These are phyloP conservation scores for Theodoxus fluviatilis DNA, from an alignment of 2,888 invertebrate species.

Conservation along the genomic window DNA sequence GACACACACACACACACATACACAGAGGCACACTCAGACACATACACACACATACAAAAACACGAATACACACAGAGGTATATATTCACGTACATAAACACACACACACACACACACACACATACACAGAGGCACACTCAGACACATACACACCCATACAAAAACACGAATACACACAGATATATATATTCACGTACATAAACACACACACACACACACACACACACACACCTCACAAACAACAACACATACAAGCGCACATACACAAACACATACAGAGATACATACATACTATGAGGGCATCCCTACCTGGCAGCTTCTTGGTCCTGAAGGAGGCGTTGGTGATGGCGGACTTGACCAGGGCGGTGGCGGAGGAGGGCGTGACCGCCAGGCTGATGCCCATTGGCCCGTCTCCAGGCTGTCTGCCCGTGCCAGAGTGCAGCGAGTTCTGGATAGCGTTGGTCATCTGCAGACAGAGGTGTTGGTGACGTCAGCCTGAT, in stretches of 20 bases:
- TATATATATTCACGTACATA: neutral
- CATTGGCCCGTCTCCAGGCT: constrained; percentile 82
- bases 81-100: too few species aligned
- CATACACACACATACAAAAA: too few species aligned
- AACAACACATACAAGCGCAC: neutral
- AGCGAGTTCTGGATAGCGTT: constrained; percentile 79
- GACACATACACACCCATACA: neutral
- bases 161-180: neutral
- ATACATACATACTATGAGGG: neutral
- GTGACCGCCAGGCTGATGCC: constrained; percentile 79
- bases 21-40: too few species aligned
- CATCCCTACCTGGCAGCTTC: constrained; percentile 77
- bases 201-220: neutral
- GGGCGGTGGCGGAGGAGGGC: constrained; percentile 44
- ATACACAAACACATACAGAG: neutral
- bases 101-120: neutral
- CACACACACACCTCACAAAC: neutral
- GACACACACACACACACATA: too few species aligned
- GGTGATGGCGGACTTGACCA: constrained; percentile 88
- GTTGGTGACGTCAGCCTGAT: too few species aligned
- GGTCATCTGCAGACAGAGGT: constrained; percentile 43
- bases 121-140: neutral
- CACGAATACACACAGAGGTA: too few species aligned
- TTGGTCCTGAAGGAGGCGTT: constrained; percentile 97
- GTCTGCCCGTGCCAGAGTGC: constrained; percentile 79